Evolutionary conservation across 1,140 invertebrate species (phyloP).

Genomic region (Drosophila setifemur): DNA sequence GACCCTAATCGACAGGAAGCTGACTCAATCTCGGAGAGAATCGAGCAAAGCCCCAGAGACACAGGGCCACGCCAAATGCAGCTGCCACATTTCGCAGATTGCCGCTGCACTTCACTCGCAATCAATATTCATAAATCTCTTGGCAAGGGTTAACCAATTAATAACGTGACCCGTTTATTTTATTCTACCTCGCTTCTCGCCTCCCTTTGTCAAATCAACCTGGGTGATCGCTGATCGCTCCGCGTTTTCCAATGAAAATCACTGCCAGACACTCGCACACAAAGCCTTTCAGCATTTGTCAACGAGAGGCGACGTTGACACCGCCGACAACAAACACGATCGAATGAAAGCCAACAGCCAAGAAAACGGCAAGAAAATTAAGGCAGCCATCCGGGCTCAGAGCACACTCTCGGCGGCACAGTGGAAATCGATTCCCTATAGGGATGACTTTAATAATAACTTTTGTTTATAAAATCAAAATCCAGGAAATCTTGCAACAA

Average conservation of each 20-base stretch:
- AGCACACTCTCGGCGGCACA: slow-evolving; percentile 13
- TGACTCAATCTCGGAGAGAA: slow-evolving; percentile 69
- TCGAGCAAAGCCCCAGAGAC: background rate
- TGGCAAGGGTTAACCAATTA: slow-evolving; percentile 75
- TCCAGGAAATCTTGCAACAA: too few species aligned
- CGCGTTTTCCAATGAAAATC: slow-evolving; percentile 73
- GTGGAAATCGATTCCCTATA: background rate
- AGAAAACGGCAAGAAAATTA: slow-evolving; percentile 79
- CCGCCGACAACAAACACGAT: slow-evolving; percentile 53
- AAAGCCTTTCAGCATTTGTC: slow-evolving; percentile 76
- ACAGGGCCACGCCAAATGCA: slow-evolving; percentile 39
- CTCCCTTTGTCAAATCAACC: slow-evolving; percentile 63
- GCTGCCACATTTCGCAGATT: slow-evolving; percentile 33
- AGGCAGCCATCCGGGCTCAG: slow-evolving; percentile 53
- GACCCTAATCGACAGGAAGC: slow-evolving; percentile 80
- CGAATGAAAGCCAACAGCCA: slow-evolving; percentile 56
- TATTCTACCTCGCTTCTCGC: slow-evolving; percentile 28
- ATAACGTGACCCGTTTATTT: slow-evolving; percentile 77
- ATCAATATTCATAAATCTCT: slow-evolving; percentile 79
- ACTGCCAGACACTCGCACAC: slow-evolving; percentile 47
- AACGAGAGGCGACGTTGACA: slow-evolving; percentile 66
- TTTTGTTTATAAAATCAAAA: too few species aligned
- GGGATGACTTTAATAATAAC: too few species aligned
- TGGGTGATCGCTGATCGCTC: slow-evolving; percentile 62
- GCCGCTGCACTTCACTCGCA: slow-evolving; percentile 55